Conservation (phyloP, 1,140 invertebrate genomes). For the Drosophila tani region DNA sequence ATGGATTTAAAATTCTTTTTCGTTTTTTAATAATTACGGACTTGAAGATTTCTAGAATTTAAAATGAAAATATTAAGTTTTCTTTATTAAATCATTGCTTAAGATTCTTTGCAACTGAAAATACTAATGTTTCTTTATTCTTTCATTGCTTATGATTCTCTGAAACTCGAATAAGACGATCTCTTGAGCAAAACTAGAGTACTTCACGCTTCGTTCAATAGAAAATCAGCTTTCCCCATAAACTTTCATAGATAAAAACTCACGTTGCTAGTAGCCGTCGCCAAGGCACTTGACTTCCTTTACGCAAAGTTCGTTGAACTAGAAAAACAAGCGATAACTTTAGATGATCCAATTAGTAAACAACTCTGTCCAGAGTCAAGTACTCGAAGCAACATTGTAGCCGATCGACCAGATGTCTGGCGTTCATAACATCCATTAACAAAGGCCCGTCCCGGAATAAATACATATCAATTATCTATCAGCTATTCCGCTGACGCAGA, state of each 20-base stretch:
- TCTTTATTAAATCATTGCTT: too few relatives aligned
- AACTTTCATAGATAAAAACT: constrained; percentile 15
- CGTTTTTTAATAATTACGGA: too few relatives aligned
- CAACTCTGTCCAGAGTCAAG: constrained; percentile 9
- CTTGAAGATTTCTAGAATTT: too few relatives aligned
- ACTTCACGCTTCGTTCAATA: background rate
- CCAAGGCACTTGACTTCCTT: constrained; percentile 6
- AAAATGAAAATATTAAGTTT: background rate
- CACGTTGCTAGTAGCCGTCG: constrained; percentile 11
- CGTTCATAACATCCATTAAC: background rate
- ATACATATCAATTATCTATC: constrained; percentile 19
- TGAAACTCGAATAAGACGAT: too few relatives aligned
- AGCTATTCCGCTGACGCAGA: constrained; percentile 19
- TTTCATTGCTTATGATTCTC: background rate
- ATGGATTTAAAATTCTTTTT: too few relatives aligned
- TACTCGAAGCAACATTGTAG: constrained; percentile 11
- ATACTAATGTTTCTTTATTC: too few relatives aligned
- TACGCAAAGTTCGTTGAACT: constrained; percentile 49
- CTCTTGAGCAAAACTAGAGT: too few relatives aligned
- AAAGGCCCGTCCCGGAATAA: background rate
- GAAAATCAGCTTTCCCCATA: background rate
- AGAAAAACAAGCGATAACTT: constrained; percentile 21
- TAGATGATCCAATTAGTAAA: constrained; percentile 25
- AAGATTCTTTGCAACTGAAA: background rate
- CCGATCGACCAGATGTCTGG: constrained; percentile 24